Evolutionary conservation across 2,797 vertebrate genomes (phyloP), one percentile per base, ranked within the genome.

Genomic region (Trematomus bernacchii): DNA sequence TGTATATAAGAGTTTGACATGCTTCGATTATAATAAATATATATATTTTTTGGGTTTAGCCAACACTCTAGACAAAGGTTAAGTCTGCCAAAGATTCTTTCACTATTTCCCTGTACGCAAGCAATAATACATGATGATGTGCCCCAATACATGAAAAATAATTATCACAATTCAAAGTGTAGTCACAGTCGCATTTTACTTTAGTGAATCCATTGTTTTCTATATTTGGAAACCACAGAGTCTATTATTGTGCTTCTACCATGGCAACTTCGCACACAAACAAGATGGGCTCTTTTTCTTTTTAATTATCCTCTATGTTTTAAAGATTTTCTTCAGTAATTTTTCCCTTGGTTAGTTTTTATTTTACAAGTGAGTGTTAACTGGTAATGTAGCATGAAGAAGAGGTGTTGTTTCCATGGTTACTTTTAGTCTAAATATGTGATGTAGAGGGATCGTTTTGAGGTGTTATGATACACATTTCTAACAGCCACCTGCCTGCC

Each of bases 341-440:
- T 59, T 64, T 63, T 15, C 18, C 11, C 23, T 27, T 16, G 42
- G 42, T 51, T 66, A 19, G 18, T 27, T 47, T 63, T 55, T 30
- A 57, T 37, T 66, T 70, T 18, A 37, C 27, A 47, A 67, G 23
- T 18, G 18, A 47, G 10, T 23, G 27, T 53, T 72, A 46, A 69
- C 6, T 68, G 37, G 54, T 73, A 53, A 81, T 76, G 58, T 47
- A 51, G 57, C 50, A 72, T 60, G 19, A 65, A 73, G 48, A 6
- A 67, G 9, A 69, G 21, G 23, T n/a, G 21, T 12, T 18, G 67
- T 82, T 76, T 47, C 58, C 54, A 80, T 66, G 46, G 65, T 61
- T 68, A 69, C 72, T 30, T 61, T 40, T n/a, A 14, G 33, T 76
- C 65, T 18, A 86, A 82, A 43, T 46, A 21, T 52, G 62, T 3